Evolutionary conservation across 2,888 invertebrate species (phyloP), one percentile per base, ranked within the genome.

Genomic region (Euplexia lucipara): DNA sequence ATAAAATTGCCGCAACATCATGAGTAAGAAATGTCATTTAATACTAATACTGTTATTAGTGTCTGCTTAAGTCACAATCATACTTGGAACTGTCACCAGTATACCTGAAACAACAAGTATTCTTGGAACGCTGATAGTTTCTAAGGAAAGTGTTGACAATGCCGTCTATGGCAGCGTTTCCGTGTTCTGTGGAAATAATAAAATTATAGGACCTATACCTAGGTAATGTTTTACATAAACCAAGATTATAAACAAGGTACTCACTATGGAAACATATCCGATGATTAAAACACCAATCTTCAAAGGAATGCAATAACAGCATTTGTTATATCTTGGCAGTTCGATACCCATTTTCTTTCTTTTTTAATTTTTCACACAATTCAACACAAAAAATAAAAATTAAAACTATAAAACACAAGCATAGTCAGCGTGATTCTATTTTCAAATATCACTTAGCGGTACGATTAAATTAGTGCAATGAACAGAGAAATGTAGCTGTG

Each of bases 251-350:
- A 51, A 49, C 18, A 22, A 54, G 5, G 26, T 77, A 91, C 94
- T 93, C 81, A 94, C 94, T 69, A 93, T 82, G 30, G 93, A 91
- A 44, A 90, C 34, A 85, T 95, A 95, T 79, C 94, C 95, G 51
- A 94, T 91, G 32, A 94, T 74, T 39, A 94, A 80, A 0, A 90
- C 87, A 16, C 92, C 94, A 44, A 88, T 84, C 65, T 88, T 84
- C 42, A 94, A 68, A 8, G 91, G 84, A 16, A 92, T 79, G 76
- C 94, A 94, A 78, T 83, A 93, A 83, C 94, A 93, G 70, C 91
- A 94, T 70, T 82, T 89, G 1, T 78, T 75, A 5, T 91, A 72
- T 41, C 90, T 86, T 2, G 94, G 94, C 44, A 93, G 62, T 59
- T 69, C 54, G 7, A 83, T 54, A 37, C 47, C 78, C 86, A 88